A percentile compares a stretch with the other conserved stretches of the same genome.
Conservation (phyloP, 2,888 invertebrate genomes). For the Polydrusus tereticollis region DNA sequence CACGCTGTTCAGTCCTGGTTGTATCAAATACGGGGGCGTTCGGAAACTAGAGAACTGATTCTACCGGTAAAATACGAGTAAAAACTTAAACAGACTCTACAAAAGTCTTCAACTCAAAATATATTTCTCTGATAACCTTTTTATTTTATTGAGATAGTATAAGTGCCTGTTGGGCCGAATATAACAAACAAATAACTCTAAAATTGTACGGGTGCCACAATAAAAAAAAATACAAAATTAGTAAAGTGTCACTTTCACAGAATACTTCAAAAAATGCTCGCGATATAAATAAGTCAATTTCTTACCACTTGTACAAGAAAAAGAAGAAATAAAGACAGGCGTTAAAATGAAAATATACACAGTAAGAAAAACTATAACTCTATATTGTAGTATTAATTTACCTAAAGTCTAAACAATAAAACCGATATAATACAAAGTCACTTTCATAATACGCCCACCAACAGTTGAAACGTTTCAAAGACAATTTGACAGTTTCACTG, state of each 20-base stretch:
- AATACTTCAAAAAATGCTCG: neutral
- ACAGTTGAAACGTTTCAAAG: neutral
- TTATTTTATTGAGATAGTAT: too few relatives aligned
- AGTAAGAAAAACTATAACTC: slow-evolving; percentile 61
- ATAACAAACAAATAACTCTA: too few relatives aligned
- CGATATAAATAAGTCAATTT: neutral
- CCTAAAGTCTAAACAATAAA: slow-evolving; percentile 67
- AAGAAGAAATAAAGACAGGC: slow-evolving; percentile 4
- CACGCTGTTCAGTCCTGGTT: too few relatives aligned
- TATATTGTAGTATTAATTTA: slow-evolving; percentile 65
- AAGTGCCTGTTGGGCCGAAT: too few relatives aligned
- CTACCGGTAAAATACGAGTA: too few relatives aligned
- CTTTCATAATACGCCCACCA: slow-evolving; percentile 58
- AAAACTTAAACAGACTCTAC: too few relatives aligned
- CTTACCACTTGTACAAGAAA: slow-evolving; percentile 5
- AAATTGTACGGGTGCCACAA: too few relatives aligned
- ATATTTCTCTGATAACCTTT: too few relatives aligned
- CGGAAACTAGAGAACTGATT: too few relatives aligned
- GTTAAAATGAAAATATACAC: slow-evolving; percentile 57
- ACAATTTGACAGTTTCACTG: neutral
- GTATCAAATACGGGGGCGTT: too few relatives aligned
- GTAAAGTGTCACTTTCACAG: neutral
- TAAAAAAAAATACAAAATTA: too few relatives aligned
- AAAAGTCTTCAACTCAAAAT: too few relatives aligned
- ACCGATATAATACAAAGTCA: slow-evolving; percentile 68